Evolutionary conservation across 2,113 vertebrate species (phyloP), one percentile per base, ranked within the genome.

Genomic region (Neodon shergylaensis): DNA sequence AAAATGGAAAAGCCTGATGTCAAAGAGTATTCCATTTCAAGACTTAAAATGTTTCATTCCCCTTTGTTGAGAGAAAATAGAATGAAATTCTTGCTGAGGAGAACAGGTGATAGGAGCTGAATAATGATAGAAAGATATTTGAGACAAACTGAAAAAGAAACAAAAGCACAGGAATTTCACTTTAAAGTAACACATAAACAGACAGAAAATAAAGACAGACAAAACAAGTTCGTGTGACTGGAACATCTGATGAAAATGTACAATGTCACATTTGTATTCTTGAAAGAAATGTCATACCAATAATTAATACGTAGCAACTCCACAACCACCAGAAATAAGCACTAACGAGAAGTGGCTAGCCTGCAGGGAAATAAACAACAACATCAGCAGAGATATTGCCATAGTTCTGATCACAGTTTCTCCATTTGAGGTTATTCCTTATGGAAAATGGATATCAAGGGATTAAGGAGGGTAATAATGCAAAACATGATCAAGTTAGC

Each of bases 11-110:
- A 78, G 17, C 39, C 26, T 61, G 12, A 66, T 92, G 81, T 72
- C 85, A 95, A 63, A 86, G 47, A 93, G 65, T 83, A 61, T 85
- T 96, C 79, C 54, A 42, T 70, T 94, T 89, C 33, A 49, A 74
- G 42, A 54, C 83, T 95, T 93, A 39, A 91, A 93, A 49, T 49
- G 10, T 95, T 88, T 82, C 86, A 26, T 44, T 74, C 47, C 68
- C 89, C 7, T 90, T 96, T 91, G 16, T 78, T 79, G 42, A 78
- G 26, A 19, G 19, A 93, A 92, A 96, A 16, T 42, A 21, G 24
- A 66, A 36, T 74, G 33, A 94, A 39, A 39, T 84, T 84, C 73
- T 21, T 95, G n/a, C 42, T 52, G 0, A 90, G 2, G 6, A 42
- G 42, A 83, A 7, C 39, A 2, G 13, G 39, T 10, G 31, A 36